These are phyloP conservation scores for Volucella zonaria DNA, from an alignment of 2,888 invertebrate genomes.

Conservation along the genomic window DNA sequence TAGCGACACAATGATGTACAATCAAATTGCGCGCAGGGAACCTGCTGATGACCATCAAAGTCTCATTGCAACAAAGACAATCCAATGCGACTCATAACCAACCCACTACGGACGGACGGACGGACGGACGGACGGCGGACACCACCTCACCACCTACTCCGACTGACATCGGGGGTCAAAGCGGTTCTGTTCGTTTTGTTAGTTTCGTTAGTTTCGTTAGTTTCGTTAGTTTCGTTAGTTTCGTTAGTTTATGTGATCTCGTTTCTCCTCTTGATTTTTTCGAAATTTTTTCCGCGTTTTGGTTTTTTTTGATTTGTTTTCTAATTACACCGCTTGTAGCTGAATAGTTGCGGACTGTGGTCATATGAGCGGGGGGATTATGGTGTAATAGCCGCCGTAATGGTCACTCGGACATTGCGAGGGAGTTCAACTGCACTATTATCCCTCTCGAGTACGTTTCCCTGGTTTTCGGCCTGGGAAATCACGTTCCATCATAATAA, in stretches of 20 bases:
- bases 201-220: neutral
- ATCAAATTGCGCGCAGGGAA: conserved; percentile 65
- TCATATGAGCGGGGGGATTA: conserved; percentile 59
- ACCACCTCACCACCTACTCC: conserved; percentile 4
- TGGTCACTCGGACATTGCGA: conserved; percentile 63
- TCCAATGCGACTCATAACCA: conserved; percentile 44
- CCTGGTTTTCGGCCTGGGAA: conserved; percentile 67
- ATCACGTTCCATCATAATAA: conserved; percentile 78
- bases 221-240: neutral
- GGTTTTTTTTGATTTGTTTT: neutral
- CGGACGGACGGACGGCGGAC: too few species aligned
- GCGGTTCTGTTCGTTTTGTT: neutral
- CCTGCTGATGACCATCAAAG: conserved; percentile 26
- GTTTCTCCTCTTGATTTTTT: conserved; percentile 61
- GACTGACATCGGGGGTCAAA: neutral
- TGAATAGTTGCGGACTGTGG: conserved; percentile 13
- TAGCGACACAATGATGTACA: conserved; percentile 53
- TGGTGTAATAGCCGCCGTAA: conserved; percentile 67
- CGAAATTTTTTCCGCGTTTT: conserved; percentile 34
- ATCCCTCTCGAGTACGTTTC: conserved; percentile 54
- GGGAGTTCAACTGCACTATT: conserved; percentile 62
- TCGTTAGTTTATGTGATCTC: conserved; percentile 54
- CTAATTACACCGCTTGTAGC: conserved; percentile 72
- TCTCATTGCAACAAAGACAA: conserved; percentile 38
- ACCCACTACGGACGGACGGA: too few species aligned